Conservation (phyloP, 1,140 invertebrate genomes). For the Globodera ellingtonae region DNA sequence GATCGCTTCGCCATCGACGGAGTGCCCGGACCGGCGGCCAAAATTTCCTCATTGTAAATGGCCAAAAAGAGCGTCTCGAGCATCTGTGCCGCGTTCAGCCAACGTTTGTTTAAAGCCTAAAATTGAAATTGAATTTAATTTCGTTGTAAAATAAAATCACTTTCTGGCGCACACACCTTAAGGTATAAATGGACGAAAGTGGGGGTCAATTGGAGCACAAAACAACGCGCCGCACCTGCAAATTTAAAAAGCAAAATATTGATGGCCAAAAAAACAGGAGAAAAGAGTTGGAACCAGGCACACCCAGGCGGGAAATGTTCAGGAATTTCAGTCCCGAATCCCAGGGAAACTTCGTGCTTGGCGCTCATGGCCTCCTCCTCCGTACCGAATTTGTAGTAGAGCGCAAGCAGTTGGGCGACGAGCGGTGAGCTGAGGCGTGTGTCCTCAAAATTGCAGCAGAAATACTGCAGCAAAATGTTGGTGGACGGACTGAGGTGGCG, state of each 20-base stretch:
- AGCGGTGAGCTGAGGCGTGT: slow-evolving; percentile 54
- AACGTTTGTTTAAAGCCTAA: slow-evolving; percentile 47
- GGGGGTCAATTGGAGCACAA: slow-evolving; percentile 59
- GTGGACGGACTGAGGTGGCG: slow-evolving; percentile 38
- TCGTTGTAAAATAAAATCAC: not conserved
- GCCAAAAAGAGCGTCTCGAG: slow-evolving; percentile 62
- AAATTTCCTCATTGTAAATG: slow-evolving; percentile 63
- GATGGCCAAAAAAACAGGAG: slow-evolving; percentile 16
- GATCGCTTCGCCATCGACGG: slow-evolving; percentile 51
- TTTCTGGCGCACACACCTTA: not conserved
- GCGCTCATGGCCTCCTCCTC: too few relatives aligned
- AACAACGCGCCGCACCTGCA: slow-evolving; percentile 53
- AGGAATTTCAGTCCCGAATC: too few relatives aligned
- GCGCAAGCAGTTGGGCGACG: slow-evolving; percentile 56
- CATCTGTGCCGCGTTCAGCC: slow-evolving; percentile 47
- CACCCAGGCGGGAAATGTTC: too few relatives aligned
- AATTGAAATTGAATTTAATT: slow-evolving; percentile 3
- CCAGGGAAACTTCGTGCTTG: too few relatives aligned
- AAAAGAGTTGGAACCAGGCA: not conserved
- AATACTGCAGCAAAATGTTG: slow-evolving; percentile 52
- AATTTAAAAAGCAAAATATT: slow-evolving; percentile 31
- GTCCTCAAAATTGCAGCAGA: slow-evolving; percentile 60
- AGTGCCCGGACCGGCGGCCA: slow-evolving; percentile 51
- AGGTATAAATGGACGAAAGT: slow-evolving; percentile 53
- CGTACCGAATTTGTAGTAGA: slow-evolving; percentile 60